Base-by-base conservation (phyloP, 2,797 vertebrate species). In the Sebastes hubbsi region DNA sequence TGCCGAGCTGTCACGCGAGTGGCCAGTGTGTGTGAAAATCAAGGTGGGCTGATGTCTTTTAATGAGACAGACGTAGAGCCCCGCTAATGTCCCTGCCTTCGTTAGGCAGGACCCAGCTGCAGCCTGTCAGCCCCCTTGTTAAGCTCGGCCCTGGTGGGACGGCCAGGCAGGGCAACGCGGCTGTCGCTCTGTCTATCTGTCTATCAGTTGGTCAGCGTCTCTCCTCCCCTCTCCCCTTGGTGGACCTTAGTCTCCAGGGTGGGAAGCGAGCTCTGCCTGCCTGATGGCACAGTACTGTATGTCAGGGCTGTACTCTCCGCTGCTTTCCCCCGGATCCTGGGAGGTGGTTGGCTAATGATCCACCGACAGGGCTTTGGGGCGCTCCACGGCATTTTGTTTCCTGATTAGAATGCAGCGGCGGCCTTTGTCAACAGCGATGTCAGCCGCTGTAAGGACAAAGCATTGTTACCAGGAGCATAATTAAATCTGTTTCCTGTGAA, bases 31-130 rank as follows among this genome's bases (percentile, higher is more conserved):
- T 95, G 94, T 95, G 95, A 88, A 96, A 97, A 98, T 97, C 96
- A 98, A 98, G 97, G 97, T 98, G 97, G 97, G 97, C 97, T 97
- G 97, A 97, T 97, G 97, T 96, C 97, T 97, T 97, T 97, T 99
- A 99, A 99, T 99, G 98, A 99, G 98, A 98, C 97, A 97, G 97
- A 97, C 97, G 97, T 95, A 97, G 96, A 96, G 97, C 96, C 95
- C 96, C 97, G 97, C 97, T 99, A 99, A 99, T 98, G 96, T 97
- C 88, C 89, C 93, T 91, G 95, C 97, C 97, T 96, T 96, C 95
- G 96, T 97, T 96, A 98, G 95, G 96, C 94, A 96, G 96, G 95
- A 93, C 96, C 96, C 97, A 99, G 98, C 97, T 99, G 98, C 95
- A 94, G 96, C 95, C 97, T 99, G 98, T 99, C 98, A 99, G 96